Percentiles rank a stretch among this genome's conserved stretches.
Evolutionary conservation across 2,888 invertebrate genomes (phyloP).

Genomic region (Pedicia rivosa): DNA sequence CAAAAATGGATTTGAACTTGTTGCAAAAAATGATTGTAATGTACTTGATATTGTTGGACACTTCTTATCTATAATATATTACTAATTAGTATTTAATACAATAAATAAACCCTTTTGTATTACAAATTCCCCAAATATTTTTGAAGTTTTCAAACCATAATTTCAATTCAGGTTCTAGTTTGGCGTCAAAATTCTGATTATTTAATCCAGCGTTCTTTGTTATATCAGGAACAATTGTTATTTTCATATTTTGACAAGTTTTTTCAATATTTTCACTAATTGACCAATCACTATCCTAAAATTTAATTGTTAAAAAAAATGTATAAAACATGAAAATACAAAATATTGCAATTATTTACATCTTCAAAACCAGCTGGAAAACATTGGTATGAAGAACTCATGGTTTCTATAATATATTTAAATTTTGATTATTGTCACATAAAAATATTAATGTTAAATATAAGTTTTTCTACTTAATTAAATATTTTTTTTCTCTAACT

Average conservation of each 20-base stretch:
- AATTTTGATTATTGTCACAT: too few relatives aligned
- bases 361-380: too few relatives aligned
- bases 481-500: too few relatives aligned
- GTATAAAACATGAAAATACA: too few relatives aligned
- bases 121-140: conserved; percentile 23
- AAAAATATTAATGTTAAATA: too few relatives aligned
- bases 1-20: conserved; percentile 21
- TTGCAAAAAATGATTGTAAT: conserved; percentile 16
- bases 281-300: too few relatives aligned
- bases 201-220: conserved; percentile 26
- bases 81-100: background rate
- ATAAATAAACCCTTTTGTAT: conserved; percentile 8
- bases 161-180: conserved; percentile 18
- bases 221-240: conserved; percentile 27
- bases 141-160: conserved; percentile 22
- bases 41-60: conserved; percentile 20
- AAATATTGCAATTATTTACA: too few relatives aligned
- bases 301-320: too few relatives aligned
- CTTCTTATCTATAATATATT: conserved; percentile 18
- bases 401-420: too few relatives aligned
- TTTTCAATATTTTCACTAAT: too few relatives aligned
- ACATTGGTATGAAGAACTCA: too few relatives aligned
- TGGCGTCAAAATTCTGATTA: conserved; percentile 24
- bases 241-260: conserved; percentile 21
- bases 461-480: too few relatives aligned